Evolutionary conservation across 1,140 invertebrate genomes (phyloP), one percentile per base, ranked within the genome.

Genomic region (Zaprionus africanus): DNA sequence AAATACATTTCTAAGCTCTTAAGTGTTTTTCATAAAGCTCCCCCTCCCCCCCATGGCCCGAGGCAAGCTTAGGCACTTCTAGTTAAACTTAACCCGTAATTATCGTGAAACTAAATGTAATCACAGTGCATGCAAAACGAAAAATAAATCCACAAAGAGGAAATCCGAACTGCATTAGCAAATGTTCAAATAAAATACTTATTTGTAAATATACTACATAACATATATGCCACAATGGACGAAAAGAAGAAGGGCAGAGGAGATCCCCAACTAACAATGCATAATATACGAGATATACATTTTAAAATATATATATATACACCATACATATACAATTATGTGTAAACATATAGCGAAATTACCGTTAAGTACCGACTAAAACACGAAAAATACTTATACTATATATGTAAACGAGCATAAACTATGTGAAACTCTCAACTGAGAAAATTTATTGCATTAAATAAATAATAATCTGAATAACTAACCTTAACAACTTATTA

Each of bases 371-470:
- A 87, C 84, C 84, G 77, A 83, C 84, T 88, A 90, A 88, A 72
- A 51, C 60, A 70, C 66, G 36, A 68, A 49, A 73, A 49, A 76
- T 73, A 77, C 74, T 72, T 77, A 72, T 41, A 66, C 66, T 77
- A 72, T 49, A 66, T 73, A 66, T 73, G 69, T 28, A 64, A 72
- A 57, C 56, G 24, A 70, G 58, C 75, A 70, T 70, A 78, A 81
- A 88, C 78, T 88, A 88, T 90, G 84, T 90, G 84, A 90, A 85
- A 90, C 78, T 79, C 72, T 90, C 81, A 85, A 90, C 81, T 63
- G 84, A 85, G 76, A 82, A 56, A 85, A 90, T 90, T 90, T 90
- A 90, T 90, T 90, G 85, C 76, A 90, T 90, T 90, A 84, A 86
- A 86, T 86, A 90, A 88, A 88, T 84, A 88, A 88, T 90, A 81